Conservation (phyloP, 1,140 invertebrate species). For the Anoplophora glabripennis region DNA sequence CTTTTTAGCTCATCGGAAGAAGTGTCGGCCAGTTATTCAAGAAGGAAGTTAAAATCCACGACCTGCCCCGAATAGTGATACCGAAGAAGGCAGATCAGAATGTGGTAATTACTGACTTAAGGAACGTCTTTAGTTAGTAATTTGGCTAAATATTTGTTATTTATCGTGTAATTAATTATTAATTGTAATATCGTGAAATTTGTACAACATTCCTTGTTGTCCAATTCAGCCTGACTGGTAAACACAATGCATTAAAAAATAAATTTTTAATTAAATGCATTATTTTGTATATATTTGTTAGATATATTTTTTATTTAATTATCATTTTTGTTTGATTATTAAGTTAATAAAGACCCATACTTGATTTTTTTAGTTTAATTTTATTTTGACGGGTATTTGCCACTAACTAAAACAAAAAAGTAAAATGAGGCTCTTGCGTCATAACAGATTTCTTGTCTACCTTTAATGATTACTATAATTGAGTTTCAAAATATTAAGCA, state of each 20-base stretch:
- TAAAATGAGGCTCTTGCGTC: too few species aligned
- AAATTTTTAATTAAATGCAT: slow-evolving; percentile 4
- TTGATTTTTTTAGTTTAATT: too few species aligned
- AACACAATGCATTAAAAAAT: not conserved
- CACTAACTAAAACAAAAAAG: too few species aligned
- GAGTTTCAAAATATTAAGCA: too few species aligned
- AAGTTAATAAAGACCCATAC: slow-evolving; percentile 1
- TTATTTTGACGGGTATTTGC: too few species aligned
- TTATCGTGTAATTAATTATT: slow-evolving; percentile 23
- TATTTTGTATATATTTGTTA: slow-evolving; percentile 27
- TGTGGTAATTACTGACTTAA: slow-evolving; percentile 47
- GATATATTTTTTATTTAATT: slow-evolving; percentile 20
- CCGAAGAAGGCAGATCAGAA: slow-evolving; percentile 55
- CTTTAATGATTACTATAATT: too few species aligned
- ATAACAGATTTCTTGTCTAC: too few species aligned
- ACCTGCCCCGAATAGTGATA: slow-evolving; percentile 66
- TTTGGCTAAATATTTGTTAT: slow-evolving; percentile 18
- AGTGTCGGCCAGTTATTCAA: slow-evolving; percentile 82
- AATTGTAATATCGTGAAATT: not conserved
- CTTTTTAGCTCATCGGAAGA: slow-evolving; percentile 69
- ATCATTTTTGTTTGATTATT: slow-evolving; percentile 15
- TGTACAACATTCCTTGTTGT: slow-evolving; percentile 39
- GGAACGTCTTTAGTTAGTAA: slow-evolving; percentile 38
- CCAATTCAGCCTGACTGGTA: slow-evolving; percentile 22
- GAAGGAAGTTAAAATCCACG: slow-evolving; percentile 79